Evolutionary conservation across 2,113 vertebrate genomes (phyloP), one percentile per base, ranked within the genome.

Genomic region (Rhineura floridana): DNA sequence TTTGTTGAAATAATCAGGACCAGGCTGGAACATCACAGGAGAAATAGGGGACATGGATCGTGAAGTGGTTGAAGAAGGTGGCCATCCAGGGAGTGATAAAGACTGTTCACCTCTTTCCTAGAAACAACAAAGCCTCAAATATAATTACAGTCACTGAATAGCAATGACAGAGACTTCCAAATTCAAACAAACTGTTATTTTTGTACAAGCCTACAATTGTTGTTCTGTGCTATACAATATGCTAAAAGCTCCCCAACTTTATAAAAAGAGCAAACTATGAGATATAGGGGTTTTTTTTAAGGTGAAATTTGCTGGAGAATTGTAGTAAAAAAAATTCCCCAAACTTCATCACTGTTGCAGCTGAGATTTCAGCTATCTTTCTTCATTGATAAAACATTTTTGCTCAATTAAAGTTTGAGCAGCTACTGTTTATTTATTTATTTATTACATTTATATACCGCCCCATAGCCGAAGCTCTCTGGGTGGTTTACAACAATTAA

Each of bases 11-110:
- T 89, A 95, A 88, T 90, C 85, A 2, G 86, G 90, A 44, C 91
- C 91, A 76, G 93, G 95, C 89, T 93, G 95, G 89, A 92, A 95
- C 23, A 73, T 36, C 92, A 95, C 93, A 88, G 94, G 89, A 86
- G 95, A 94, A 90, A 95, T 87, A 36, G 96, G 95, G 89, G 98
- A 97, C 33, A 89, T 67, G 90, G 96, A 95, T 78, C 12, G 90
- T 80, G 89, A 87, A 76, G 70, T 36, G 25, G 93, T 87, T 17
- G 94, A 90, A n/a, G n/a, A n/a, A 59, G 88, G 59, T 11, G 91
- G 84, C 95, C 96, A 96, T 95, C 96, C 97, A 70, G 97, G 97
- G 84, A 98, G 97, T 9, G 98, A 98, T 83, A 98, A 93, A 28
- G 98, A 97, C 75, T 95, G 97, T 89, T 96, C 91, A 62, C 87